phyloP scores from a whole-genome alignment of 2,797 vertebrate species.

The Odontamblyopus lacepedii region DNA sequence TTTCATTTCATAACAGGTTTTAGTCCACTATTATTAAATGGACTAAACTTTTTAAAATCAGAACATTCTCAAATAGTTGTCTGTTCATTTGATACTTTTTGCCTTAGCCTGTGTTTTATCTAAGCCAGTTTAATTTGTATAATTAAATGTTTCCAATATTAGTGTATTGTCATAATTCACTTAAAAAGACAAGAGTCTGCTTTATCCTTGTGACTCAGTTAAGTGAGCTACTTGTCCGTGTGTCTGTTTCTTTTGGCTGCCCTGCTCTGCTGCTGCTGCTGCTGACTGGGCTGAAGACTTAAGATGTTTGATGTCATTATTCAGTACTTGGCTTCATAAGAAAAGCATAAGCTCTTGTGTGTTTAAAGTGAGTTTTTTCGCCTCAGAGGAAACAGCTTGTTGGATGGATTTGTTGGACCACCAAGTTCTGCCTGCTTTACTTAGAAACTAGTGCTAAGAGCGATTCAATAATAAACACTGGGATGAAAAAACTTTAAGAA shows the following conservation, averaged over 20 bases:
- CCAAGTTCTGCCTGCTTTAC: constrained; percentile 32
- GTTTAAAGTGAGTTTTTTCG: constrained; percentile 42
- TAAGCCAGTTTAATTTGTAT: neutral
- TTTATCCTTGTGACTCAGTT: constrained; percentile 29
- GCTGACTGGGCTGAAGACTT: constrained; percentile 54
- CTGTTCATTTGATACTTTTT: neutral
- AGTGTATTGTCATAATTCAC: neutral
- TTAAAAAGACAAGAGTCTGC: neutral
- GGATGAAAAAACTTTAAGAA: constrained; percentile 10
- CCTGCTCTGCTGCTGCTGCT: constrained; percentile 18
- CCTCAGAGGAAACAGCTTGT: constrained; percentile 51
- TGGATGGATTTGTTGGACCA: constrained; percentile 43
- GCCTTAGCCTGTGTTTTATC: neutral
- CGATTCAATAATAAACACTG: constrained; percentile 39
- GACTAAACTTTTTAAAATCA: neutral
- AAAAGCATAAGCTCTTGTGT: constrained; percentile 42
- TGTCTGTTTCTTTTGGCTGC: constrained; percentile 56
- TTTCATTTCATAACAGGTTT: neutral
- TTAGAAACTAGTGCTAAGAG: constrained; percentile 14
- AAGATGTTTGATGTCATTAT: constrained; percentile 51
- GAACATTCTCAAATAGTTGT: neutral
- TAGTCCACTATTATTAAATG: neutral
- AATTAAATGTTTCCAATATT: neutral
- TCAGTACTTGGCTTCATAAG: constrained; percentile 47
- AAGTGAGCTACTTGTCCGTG: constrained; percentile 19